Evolutionary conservation across 2,797 vertebrate species (phyloP).

Genomic region (Poeciliopsis turneri): DNA sequence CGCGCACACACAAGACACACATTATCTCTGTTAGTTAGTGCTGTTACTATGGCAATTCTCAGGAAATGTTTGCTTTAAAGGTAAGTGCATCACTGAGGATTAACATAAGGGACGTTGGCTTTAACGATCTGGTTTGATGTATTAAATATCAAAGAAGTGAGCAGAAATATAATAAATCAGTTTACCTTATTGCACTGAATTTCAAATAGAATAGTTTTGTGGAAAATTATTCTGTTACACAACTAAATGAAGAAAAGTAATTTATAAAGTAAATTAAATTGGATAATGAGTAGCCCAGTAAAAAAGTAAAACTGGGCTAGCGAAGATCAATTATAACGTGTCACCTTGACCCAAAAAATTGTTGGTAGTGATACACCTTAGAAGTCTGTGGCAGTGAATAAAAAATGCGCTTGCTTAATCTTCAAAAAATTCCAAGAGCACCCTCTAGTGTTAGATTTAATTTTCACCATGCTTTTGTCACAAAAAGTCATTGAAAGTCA

Average conservation of each 20-base stretch:
- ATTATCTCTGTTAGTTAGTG: slow-evolving; percentile 19
- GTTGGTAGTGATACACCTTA: neutral
- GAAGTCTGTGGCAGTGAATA: neutral
- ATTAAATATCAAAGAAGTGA: neutral
- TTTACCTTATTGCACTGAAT: neutral
- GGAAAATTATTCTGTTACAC: neutral
- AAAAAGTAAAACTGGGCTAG: neutral
- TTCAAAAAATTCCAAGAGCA: slow-evolving; percentile 30
- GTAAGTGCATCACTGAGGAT: neutral
- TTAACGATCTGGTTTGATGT: neutral
- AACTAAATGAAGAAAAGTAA: neutral
- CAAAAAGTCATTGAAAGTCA: neutral
- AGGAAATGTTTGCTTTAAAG: slow-evolving; percentile 4
- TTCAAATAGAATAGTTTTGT: neutral
- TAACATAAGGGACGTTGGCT: neutral
- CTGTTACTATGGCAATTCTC: slow-evolving; percentile 56
- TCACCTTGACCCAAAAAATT: slow-evolving; percentile 1
- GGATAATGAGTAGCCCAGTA: no score
- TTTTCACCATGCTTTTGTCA: slow-evolving; percentile 21
- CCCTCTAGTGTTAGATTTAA: slow-evolving; percentile 52
- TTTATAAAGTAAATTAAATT: neutral
- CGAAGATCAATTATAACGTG: neutral
- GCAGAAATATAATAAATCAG: neutral
- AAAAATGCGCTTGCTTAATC: neutral
- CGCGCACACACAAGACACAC: slow-evolving; percentile 1